These are phyloP conservation scores for Pitangus sulphuratus DNA, from an alignment of 2,797 vertebrate species.

Conservation along the genomic window DNA sequence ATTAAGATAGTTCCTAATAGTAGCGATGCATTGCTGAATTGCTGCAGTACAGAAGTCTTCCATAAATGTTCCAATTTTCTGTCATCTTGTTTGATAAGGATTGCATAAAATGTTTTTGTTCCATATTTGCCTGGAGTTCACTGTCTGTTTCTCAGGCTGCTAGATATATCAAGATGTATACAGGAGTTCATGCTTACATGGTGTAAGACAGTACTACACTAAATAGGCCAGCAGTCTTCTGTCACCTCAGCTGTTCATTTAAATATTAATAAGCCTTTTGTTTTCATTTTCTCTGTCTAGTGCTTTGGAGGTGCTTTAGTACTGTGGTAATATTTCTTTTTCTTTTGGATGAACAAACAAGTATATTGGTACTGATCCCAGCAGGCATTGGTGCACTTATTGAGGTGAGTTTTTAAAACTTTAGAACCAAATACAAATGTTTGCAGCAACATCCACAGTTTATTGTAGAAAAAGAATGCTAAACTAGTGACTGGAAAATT, in stretches of 20 bases:
- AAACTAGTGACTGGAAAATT: neutral
- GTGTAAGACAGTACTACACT: neutral
- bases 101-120: neutral
- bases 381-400: constrained; percentile 89
- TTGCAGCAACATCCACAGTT: neutral
- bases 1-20: neutral
- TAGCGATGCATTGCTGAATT: neutral
- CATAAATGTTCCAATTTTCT: neutral
- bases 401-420: constrained; percentile 82
- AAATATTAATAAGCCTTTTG: constrained; percentile 11
- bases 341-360: constrained; percentile 93
- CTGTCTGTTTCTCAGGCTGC: neutral
- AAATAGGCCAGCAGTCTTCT: neutral
- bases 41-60: neutral
- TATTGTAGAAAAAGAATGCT: neutral
- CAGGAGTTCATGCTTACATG: neutral
- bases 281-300: constrained; percentile 67
- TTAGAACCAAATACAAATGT: neutral
- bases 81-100: neutral
- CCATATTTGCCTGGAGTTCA: neutral
- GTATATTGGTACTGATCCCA: constrained; percentile 90
- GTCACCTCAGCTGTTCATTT: neutral
- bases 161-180: neutral
- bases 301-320: constrained; percentile 93
- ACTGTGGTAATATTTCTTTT: constrained; percentile 93